A percentile compares a stretch with the other conserved stretches of the same genome.
Conservation (phyloP, 1,140 invertebrate genomes). For the Drosophila bifasciata region DNA sequence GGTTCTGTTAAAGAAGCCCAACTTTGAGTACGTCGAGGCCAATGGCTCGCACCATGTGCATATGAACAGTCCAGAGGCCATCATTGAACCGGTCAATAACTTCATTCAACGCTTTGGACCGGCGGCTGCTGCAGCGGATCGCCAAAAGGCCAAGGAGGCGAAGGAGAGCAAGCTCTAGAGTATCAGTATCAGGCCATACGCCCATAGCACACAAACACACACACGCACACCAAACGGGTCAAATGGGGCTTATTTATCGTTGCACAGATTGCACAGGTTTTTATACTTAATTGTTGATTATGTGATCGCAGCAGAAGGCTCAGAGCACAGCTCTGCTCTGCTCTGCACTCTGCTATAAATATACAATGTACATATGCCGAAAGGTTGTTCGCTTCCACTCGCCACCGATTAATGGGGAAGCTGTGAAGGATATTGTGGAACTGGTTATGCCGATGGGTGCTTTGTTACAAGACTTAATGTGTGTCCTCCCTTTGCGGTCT, state of each 20-base stretch:
- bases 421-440: slow-evolving; percentile 66
- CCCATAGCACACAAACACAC: background rate
- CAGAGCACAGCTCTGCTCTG: background rate
- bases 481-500: slow-evolving; percentile 17
- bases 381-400: slow-evolving; percentile 30
- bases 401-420: slow-evolving; percentile 34
- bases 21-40: slow-evolving; percentile 87
- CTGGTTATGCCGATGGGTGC: slow-evolving; percentile 46
- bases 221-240: slow-evolving; percentile 6
- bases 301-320: slow-evolving; percentile 48
- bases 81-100: slow-evolving; percentile 86
- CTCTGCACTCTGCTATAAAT: slow-evolving; percentile 41
- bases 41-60: slow-evolving; percentile 91
- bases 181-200: background rate
- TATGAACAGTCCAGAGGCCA: slow-evolving; percentile 87
- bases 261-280: slow-evolving; percentile 40
- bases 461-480: no score
- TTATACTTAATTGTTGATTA: slow-evolving; percentile 67
- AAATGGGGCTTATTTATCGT: slow-evolving; percentile 56
- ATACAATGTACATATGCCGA: slow-evolving; percentile 43
- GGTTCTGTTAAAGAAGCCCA: slow-evolving; percentile 85
- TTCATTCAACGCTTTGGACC: slow-evolving; percentile 85
- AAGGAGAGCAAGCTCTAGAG: slow-evolving; percentile 66
- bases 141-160: slow-evolving; percentile 65
- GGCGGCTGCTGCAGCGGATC: slow-evolving; percentile 52